Evolutionary conservation across 2,113 vertebrate species (phyloP).

Genomic region (Rhea americana): DNA sequence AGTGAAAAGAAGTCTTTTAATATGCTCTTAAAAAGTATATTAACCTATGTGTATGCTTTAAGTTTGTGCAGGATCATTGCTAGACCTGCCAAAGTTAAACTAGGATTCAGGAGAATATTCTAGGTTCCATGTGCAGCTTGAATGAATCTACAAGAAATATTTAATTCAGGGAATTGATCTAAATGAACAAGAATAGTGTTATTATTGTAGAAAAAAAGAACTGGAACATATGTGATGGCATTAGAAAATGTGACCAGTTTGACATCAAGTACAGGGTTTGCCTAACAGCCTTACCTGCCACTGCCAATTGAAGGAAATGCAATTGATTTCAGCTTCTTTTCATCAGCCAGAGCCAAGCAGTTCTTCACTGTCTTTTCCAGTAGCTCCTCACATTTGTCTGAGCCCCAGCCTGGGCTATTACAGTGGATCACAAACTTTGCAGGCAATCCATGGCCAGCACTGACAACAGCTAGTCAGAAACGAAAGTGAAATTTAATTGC

Average conservation of each 20-base stretch:
- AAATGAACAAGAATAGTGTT: neutral
- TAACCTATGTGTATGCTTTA: neutral
- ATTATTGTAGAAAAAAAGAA: neutral
- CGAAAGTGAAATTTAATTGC: neutral
- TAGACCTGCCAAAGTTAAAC: neutral
- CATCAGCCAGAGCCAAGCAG: slow-evolving; percentile 95
- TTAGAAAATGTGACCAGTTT: neutral
- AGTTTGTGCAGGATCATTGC: neutral
- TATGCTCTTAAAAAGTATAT: neutral
- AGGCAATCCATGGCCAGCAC: slow-evolving; percentile 88
- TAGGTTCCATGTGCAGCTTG: neutral
- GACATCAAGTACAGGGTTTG: neutral
- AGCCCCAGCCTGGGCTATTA: slow-evolving; percentile 95
- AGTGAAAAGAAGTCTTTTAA: neutral
- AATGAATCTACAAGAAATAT: neutral
- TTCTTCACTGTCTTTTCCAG: slow-evolving; percentile 98
- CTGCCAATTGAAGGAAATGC: slow-evolving; percentile 98
- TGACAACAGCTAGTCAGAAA: slow-evolving; percentile 83
- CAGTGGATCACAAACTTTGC: slow-evolving; percentile 99
- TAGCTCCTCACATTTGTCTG: slow-evolving; percentile 94
- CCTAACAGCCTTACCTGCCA: slow-evolving; percentile 83
- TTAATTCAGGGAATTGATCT: neutral
- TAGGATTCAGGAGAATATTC: neutral
- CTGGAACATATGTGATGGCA: neutral
- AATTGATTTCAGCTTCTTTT: slow-evolving; percentile 97